phyloP scores from a whole-genome alignment of 2,797 vertebrate species.

The Trichosurus vulpecula region DNA sequence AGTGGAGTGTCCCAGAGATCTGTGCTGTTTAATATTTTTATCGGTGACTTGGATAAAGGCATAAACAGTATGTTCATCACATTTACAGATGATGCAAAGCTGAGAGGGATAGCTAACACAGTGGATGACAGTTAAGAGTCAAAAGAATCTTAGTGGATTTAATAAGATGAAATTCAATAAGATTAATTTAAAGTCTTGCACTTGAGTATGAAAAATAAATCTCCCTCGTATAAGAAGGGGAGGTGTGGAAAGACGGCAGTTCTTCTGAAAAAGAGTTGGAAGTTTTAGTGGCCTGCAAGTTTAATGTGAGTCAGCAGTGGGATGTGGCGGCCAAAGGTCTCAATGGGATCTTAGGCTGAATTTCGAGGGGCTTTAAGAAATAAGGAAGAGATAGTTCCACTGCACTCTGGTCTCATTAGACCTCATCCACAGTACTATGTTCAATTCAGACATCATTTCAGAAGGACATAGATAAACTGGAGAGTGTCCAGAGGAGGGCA shows the following conservation, averaged over 20 bases:
- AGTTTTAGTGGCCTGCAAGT: neutral
- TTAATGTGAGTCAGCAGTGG: neutral
- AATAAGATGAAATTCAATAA: neutral
- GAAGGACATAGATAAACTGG: neutral
- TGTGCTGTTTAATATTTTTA: neutral
- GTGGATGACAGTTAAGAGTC: neutral
- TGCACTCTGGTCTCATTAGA: neutral
- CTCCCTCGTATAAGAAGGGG: neutral
- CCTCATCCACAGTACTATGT: neutral
- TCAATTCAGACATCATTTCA: neutral
- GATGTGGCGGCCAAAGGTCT: neutral
- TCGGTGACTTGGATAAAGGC: neutral
- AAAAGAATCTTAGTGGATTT: neutral
- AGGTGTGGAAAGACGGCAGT: neutral
- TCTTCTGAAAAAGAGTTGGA: neutral
- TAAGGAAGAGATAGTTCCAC: neutral
- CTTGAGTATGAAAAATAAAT: neutral
- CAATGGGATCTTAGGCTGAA: neutral
- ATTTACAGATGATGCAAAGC: neutral
- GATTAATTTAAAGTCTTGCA: neutral
- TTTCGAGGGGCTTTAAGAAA: neutral
- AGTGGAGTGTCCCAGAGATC: neutral
- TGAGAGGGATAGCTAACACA: neutral
- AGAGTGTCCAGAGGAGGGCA: neutral
- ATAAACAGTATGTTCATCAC: neutral